Conservation (phyloP, 2,888 invertebrate genomes). For the Callyntrura sp. region DNA sequence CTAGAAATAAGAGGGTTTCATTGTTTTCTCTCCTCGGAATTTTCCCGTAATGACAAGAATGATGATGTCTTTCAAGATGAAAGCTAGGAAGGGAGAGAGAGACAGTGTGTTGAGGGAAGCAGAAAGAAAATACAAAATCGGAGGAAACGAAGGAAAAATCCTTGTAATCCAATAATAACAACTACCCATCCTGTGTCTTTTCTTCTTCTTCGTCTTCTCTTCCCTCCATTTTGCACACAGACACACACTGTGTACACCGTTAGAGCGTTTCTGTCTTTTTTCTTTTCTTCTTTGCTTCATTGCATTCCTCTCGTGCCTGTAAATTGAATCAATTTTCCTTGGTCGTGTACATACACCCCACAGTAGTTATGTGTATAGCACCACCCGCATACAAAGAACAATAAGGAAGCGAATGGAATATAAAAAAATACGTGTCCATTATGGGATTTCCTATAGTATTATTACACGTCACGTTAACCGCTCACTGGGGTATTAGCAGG, state of each 20-base stretch:
- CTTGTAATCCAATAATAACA: constrained; percentile 53
- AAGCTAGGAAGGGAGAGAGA: neutral
- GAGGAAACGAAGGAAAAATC: constrained; percentile 20
- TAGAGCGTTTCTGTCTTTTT: neutral
- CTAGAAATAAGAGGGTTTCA: neutral
- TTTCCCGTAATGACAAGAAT: constrained; percentile 29
- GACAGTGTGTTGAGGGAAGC: neutral
- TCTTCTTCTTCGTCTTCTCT: neutral
- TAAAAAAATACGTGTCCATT: neutral
- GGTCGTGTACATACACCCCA: neutral
- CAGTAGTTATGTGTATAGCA: constrained; percentile 5
- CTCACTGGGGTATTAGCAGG: neutral
- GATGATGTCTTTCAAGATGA: constrained; percentile 28
- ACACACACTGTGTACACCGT: neutral
- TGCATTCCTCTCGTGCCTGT: neutral
- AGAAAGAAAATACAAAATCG: constrained; percentile 30
- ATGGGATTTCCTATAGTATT: constrained; percentile 29
- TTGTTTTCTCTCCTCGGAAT: constrained; percentile 32
- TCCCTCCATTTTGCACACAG: neutral
- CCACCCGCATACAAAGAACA: neutral
- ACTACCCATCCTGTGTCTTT: neutral
- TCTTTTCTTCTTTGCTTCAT: neutral
- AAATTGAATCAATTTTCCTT: constrained; percentile 18
- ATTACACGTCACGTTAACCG: neutral
- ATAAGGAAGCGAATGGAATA: neutral